Evolutionary conservation across 2,888 invertebrate species (phyloP).

Genomic region (Stratiomys singularior): DNA sequence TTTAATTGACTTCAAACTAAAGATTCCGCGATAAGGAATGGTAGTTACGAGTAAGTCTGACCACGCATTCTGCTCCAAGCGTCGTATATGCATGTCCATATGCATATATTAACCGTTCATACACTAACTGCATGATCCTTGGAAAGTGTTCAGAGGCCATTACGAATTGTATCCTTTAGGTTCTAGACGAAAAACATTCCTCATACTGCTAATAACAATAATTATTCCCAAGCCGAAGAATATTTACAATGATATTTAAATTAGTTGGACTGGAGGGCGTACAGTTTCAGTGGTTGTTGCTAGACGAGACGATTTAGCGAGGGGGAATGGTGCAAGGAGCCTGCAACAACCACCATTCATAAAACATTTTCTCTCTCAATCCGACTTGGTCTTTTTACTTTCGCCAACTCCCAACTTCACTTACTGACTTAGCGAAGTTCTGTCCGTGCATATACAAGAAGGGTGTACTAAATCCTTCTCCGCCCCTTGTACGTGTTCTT

Average conservation of each 20-base stretch:
- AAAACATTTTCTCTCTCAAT: neutral
- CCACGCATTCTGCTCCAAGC: neutral
- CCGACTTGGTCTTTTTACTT: neutral
- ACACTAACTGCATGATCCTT: neutral
- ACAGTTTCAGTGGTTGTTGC: slow-evolving; percentile 28
- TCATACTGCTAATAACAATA: slow-evolving; percentile 33
- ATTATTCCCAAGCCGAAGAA: slow-evolving; percentile 22
- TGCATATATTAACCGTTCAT: neutral
- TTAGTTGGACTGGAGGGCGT: slow-evolving; percentile 41
- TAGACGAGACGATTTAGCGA: neutral
- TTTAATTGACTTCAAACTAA: slow-evolving; percentile 26
- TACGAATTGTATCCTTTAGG: slow-evolving; percentile 16
- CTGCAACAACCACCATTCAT: neutral
- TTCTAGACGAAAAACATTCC: slow-evolving; percentile 36
- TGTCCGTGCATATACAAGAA: neutral
- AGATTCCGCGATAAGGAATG: slow-evolving; percentile 27
- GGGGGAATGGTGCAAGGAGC: slow-evolving; percentile 4
- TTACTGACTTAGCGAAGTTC: neutral
- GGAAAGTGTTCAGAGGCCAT: neutral
- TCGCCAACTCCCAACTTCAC: neutral
- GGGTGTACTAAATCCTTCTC: slow-evolving; percentile 46
- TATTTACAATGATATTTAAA: slow-evolving; percentile 41
- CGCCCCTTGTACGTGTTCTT: slow-evolving; percentile 38
- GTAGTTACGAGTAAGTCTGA: slow-evolving; percentile 12
- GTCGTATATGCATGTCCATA: neutral